Evolutionary conservation across 2,888 invertebrate genomes (phyloP), one percentile per base, ranked within the genome.

Genomic region (Orthonychiurus folsomi): DNA sequence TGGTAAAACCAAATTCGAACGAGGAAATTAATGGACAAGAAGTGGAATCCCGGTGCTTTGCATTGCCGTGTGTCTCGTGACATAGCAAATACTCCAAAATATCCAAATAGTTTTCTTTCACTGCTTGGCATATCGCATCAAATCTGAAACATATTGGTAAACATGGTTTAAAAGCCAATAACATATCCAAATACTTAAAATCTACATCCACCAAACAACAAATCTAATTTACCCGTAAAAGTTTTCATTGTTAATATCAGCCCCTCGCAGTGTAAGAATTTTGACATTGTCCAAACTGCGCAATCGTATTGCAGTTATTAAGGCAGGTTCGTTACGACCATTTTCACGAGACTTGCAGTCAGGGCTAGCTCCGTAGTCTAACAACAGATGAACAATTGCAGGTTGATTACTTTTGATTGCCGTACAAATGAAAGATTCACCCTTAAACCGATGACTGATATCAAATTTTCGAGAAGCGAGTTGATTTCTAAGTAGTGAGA

Each of bases 211-310:
- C n/a, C n/a, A n/a, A n/a, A n/a, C n/a, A n/a, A n/a, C n/a, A n/a
- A n/a, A n/a, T n/a, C n/a, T n/a, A n/a, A 27, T 52, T 63, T 63
- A 72, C 72, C 70, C 72, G 56, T 72, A 72, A 65, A 71, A 72
- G 56, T 68, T 68, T 25, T 65, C 67, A 2, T 52, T 48, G 20
- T 52, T 27, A 25, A 67, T 37, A 26, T 62, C 57, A 28, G 69
- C 70, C 15, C 69, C 70, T n/a, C 60, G n/a, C 1, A 60, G 54
- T n/a, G 69, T 52, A 15, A 72, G 57, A 28, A 69, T 53, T 58
- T 65, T 60, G 23, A 71, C 69, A 25, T 64, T 60, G 21, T 57
- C 21, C 24, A 65, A 61, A 62, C 64, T 63, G 63, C 65, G 66
- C 50, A 61, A 59, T 18, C 70, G 60, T 9, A 66, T 66, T 21